Base-by-base conservation (phyloP, 1,140 invertebrate genomes). In the Leptopilina boulardi region DNA sequence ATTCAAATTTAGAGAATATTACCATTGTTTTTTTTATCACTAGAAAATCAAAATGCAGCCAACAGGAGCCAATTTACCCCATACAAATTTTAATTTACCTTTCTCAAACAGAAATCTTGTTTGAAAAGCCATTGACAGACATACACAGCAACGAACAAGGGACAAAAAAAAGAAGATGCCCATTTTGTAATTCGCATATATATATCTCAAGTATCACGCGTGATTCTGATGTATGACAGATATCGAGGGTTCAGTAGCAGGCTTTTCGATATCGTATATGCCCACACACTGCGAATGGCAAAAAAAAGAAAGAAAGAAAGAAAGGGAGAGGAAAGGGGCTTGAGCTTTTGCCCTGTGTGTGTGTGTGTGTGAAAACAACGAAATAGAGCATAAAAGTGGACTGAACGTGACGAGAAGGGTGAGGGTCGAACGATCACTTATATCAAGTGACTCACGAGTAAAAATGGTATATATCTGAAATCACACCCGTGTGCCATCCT, bases 341-440 rank as follows among this genome's bases (percentile, higher is more conserved):
- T n/a, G 47, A 51, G n/a, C 18, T 18, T 51, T 51, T 18, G 15
- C 47, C 18, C 47, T 51, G 47, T 51, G 34, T 38, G 47, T 51
- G 47, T 15, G n/a, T 51, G 47, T 51, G 34, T 38, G 47, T 51
- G 47, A 51, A 51, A 51, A 51, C 47, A 51, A 51, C 47, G 47
- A 51, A 51, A 51, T 51, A 51, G 47, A 51, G 47, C 47, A 51
- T 51, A 51, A 51, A 51, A 51, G 47, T 51, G 47, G 47, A 51
- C 47, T n/a, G 47, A 51, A 51, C 47, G 47, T 51, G 47, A 51
- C 47, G 47, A 38, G 34, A 51, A 51, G n/a, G 47, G 47, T 51
- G 47, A 51, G 47, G 47, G 47, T 51, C 47, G n/a, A n/a, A n/a
- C n/a, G n/a, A n/a, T 51, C 34, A 38, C 34, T 18, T 51, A 18